Percentiles rank a stretch among this genome's conserved stretches.
Evolutionary conservation across 2,797 vertebrate genomes (phyloP).

Genomic region (Oreonectes daqikongensis): DNA sequence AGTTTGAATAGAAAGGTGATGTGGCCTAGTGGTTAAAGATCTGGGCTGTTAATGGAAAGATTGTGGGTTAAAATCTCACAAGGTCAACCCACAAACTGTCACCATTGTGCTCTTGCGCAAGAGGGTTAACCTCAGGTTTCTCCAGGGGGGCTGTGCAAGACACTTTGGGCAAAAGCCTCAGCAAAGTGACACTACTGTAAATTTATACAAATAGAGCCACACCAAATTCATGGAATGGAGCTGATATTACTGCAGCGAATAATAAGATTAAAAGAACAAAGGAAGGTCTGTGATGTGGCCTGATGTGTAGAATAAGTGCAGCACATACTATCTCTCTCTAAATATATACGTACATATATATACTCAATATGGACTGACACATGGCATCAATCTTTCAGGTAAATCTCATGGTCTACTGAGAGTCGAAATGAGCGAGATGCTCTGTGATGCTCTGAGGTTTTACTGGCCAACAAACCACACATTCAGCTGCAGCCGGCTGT

Average conservation of each 20-base stretch:
- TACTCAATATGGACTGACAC: neutral
- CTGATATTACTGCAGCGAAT: neutral
- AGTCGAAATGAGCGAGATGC: constrained; percentile 12
- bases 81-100: neutral
- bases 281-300: neutral
- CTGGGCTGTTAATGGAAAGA: neutral
- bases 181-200: neutral
- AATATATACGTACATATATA: constrained; percentile 1
- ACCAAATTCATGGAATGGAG: neutral
- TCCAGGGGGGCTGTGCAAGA: neutral
- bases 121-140: neutral
- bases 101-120: neutral
- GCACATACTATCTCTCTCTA: neutral
- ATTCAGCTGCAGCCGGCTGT: constrained; percentile 39
- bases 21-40: neutral
- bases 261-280: neutral
- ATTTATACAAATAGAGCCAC: neutral
- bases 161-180: neutral
- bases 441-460: constrained; percentile 41
- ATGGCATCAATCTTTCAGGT: constrained; percentile 29
- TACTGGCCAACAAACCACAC: constrained; percentile 41
- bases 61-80: constrained; percentile 12
- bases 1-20: neutral
- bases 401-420: constrained; percentile 23
- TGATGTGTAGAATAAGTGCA: neutral